These are phyloP conservation scores for Drosophila leonis DNA, from an alignment of 2,888 invertebrate genomes.

Conservation along the genomic window DNA sequence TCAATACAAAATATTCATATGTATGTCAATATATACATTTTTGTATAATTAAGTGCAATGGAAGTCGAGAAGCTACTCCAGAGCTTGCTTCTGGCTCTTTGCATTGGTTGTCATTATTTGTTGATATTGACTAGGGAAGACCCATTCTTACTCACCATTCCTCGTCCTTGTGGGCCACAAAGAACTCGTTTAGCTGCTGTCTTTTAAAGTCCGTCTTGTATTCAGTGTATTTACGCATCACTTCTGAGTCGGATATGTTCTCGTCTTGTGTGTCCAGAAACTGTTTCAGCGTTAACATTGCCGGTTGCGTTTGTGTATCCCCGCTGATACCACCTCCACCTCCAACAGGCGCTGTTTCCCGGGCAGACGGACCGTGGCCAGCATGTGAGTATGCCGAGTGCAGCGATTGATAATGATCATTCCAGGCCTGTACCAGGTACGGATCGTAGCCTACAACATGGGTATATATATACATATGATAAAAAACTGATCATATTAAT, in stretches of 20 bases:
- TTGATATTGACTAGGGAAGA: not conserved
- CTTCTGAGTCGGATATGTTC: constrained; percentile 98
- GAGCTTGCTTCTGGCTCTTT: not conserved
- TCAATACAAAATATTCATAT: constrained; percentile 17
- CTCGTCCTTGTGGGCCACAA: constrained; percentile 99
- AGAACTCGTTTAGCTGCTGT: constrained; percentile 99
- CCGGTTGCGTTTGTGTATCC: constrained; percentile 91
- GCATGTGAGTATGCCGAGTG: constrained; percentile 79
- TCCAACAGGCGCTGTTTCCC: constrained; percentile 58
- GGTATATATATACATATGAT: not conserved
- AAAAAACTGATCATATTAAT: not conserved
- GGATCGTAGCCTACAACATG: constrained; percentile 82
- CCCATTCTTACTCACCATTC: constrained; percentile 93
- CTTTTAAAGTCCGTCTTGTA: constrained; percentile 98
- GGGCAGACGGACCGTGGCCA: constrained; percentile 61
- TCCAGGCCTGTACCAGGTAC: constrained; percentile 85
- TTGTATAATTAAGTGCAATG: constrained; percentile 2
- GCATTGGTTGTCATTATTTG: not conserved
- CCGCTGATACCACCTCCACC: constrained; percentile 24
- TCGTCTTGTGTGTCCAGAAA: constrained; percentile 98
- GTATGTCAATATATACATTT: constrained; percentile 18
- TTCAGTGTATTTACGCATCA: constrained; percentile 98
- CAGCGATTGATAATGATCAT: constrained; percentile 84
- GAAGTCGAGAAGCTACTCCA: constrained; percentile 1
- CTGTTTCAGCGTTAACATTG: constrained; percentile 98